These are phyloP conservation scores for Prionailurus viverrinus DNA, from an alignment of 2,113 vertebrate genomes.

Conservation along the genomic window DNA sequence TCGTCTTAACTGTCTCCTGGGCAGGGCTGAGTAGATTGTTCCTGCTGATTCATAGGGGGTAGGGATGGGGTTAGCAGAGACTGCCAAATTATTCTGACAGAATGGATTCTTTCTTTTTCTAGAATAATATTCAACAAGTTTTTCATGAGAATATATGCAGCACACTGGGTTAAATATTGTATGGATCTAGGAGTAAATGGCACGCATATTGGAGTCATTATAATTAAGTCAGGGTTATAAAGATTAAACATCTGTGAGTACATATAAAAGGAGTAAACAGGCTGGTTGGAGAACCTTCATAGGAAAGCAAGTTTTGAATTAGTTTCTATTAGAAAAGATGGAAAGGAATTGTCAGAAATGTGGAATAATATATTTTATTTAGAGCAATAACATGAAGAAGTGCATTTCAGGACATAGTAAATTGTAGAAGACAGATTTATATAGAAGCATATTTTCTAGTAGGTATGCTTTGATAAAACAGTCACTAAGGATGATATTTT, in stretches of 20 bases:
- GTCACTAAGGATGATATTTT: background rate
- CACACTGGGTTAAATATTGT: background rate
- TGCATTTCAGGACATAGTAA: background rate
- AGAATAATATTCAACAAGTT: background rate
- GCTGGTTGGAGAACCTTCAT: background rate
- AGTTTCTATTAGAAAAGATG: background rate
- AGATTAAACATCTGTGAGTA: slow-evolving; percentile 43
- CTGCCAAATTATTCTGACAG: background rate
- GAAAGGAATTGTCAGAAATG: background rate
- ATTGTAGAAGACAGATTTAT: background rate
- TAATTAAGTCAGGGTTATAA: background rate
- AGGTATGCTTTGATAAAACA: slow-evolving; percentile 45
- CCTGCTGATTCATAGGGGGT: background rate
- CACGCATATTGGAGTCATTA: background rate
- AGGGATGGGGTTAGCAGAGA: background rate
- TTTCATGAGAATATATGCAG: background rate
- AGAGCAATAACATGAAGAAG: background rate
- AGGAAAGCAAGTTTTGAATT: background rate
- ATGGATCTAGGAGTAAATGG: background rate
- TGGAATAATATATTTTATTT: slow-evolving; percentile 29
- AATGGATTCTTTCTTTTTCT: background rate
- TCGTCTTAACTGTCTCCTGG: background rate
- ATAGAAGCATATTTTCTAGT: background rate
- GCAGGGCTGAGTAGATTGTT: background rate
- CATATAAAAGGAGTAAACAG: background rate